phyloP scores from a whole-genome alignment of 2,888 invertebrate genomes.

The Hirtodrosophila cameraria region DNA sequence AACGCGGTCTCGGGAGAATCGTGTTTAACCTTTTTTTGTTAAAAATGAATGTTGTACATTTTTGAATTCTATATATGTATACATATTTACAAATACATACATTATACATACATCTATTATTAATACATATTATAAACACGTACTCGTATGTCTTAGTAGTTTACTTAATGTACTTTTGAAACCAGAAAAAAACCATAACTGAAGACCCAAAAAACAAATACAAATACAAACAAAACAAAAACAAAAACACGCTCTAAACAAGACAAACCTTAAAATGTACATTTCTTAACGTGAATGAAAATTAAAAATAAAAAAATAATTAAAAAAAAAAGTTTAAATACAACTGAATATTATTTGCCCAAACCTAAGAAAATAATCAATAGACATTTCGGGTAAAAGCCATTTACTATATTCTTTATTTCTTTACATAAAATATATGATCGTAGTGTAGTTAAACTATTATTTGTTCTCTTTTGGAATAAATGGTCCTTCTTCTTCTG shows the following conservation, averaged over 20 bases:
- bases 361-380: slow-evolving; percentile 16
- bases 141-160: slow-evolving; percentile 73
- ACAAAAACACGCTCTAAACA: slow-evolving; percentile 18
- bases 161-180: slow-evolving; percentile 73
- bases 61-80: slow-evolving; percentile 70
- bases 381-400: neutral
- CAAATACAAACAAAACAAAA: slow-evolving; percentile 19
- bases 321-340: slow-evolving; percentile 36
- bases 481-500: slow-evolving; percentile 15
- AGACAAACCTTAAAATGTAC: slow-evolving; percentile 49
- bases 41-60: slow-evolving; percentile 80
- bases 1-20: slow-evolving; percentile 20
- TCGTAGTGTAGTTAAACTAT: slow-evolving; percentile 2
- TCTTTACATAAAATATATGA: slow-evolving; percentile 20
- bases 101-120: slow-evolving; percentile 45
- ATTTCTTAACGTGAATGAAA: slow-evolving; percentile 59
- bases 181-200: slow-evolving; percentile 31
- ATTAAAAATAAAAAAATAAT: slow-evolving; percentile 13
- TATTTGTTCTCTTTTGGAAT: slow-evolving; percentile 34
- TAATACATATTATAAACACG: slow-evolving; percentile 61
- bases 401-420: slow-evolving; percentile 4
- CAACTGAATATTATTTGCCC: neutral
- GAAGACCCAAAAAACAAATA: slow-evolving; percentile 29
- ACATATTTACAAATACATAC: slow-evolving; percentile 40
- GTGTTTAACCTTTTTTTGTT: slow-evolving; percentile 64